Evolutionary conservation across 1,140 invertebrate species (phyloP), one percentile per base, ranked within the genome.

Genomic region (Nasonia vitripennis): DNA sequence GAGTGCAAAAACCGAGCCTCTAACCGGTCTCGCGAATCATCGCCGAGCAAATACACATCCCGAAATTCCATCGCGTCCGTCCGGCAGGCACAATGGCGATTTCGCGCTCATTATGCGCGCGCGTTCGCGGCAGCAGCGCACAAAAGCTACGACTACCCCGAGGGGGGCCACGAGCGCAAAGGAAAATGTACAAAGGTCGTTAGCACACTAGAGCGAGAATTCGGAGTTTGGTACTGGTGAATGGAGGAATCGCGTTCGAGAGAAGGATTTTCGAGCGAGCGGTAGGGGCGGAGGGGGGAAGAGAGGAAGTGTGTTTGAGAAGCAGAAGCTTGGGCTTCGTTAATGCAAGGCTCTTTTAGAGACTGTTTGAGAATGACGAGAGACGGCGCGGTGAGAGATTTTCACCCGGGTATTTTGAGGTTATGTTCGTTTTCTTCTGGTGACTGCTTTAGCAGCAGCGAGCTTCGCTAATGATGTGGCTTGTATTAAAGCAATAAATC

Each of bases 131-230:
- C 20, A n/a, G 55, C 20, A n/a, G 55, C 20, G 55, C 20, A 62
- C 55, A 62, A 62, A 62, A 62, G 55, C 55, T 62, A 5, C 55
- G 17, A n/a, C 20, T 62, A 17, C 55, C 55, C 55, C 20, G 17
- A 62, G 55, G 55, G 55, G 55, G 55, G 17, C 17, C 17, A n/a
- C 2, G 20, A 62, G 55, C 55, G 55, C 20, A 62, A 62, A 62
- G 55, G 55, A 62, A 62, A 62, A 62, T 62, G 55, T 62, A 62
- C 55, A 62, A 62, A 62, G 55, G 55, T 62, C 55, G 55, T 62
- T 62, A 62, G 55, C 17, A 62, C 6, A 62, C 6, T 62, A 62
- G 55, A 7, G 55, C 14, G 55, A 62, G 55, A 62, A 62, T 62
- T 62, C 55, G 55, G 55, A 62, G 17, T 20, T n/a, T 7, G 41